Base-by-base conservation (phyloP, 2,113 vertebrate genomes). In the Mixornis gularis region DNA sequence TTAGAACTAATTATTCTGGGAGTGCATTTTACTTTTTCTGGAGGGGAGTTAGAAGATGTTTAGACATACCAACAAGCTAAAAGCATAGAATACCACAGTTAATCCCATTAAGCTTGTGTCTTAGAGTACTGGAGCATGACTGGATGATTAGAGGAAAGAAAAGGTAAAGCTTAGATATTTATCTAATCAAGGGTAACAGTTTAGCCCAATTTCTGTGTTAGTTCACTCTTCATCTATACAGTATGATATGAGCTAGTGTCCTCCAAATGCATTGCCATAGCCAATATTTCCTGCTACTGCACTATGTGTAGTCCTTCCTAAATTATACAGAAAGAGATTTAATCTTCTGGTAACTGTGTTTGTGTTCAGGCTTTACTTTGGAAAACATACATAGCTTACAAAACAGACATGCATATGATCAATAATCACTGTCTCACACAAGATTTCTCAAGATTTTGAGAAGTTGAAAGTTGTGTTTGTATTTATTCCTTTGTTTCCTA, bases 11-110 rank as follows among this genome's bases (percentile, higher is more conserved):
- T 62, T 34, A 93, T 25, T 48, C 38, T 70, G 59, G 53, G 9
- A 89, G 55, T 41, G 73, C 80, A 62, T 73, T 90, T 90, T 55
- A 55, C 7, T 22, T 79, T 91, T 96, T 96, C 84, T 40, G 62
- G 60, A 13, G 32, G 64, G 55, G 51, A 96, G 32, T 63, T 96
- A 55, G 58, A 96, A 90, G 79, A 95, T 72, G 40, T 95, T 85
- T 87, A 79, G 65, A 30, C 32, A 76, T 52, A 77, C 9, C 56
- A 78, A 72, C 13, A 88, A 84, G 52, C 18, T 27, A 24, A 60
- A 72, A 36, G 9, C 22, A 53, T 1, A 68, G 20, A 64, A 56
- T 70, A 81, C 4, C 22, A 20, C 46, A 87, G 70, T 60, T 51
- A 81, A 7, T 25, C 13, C 62, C 24, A 36, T 65, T n/a, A 77